Evolutionary conservation across 2,113 vertebrate species (phyloP), one percentile per base, ranked within the genome.

Genomic region (Anthoscopus minutus): DNA sequence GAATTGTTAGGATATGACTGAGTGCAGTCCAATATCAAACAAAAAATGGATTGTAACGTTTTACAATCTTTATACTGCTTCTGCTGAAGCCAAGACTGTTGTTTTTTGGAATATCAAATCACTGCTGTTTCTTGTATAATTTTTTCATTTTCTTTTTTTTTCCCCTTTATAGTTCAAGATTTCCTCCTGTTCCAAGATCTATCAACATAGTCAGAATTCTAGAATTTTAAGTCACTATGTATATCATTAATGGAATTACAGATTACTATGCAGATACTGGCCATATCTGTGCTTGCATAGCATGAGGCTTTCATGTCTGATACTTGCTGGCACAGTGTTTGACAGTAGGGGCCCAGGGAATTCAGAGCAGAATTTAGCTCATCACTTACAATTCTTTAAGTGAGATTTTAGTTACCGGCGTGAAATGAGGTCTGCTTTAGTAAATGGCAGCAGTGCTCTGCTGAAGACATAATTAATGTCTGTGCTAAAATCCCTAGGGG

Each of bases 91-190:
- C 19, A 44, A 60, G 28, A 58, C 24, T 53, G 13, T 60, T 7
- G 8, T 37, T 56, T 28, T 51, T 27, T 81, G 2, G 31, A 84
- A 45, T 79, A 65, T 16, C 27, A 67, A 81, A 64, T 42, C 10
- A 50, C 7, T n/a, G 5, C 5, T 19, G 3, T 57, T 77, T 61
- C 35, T 22, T 37, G 7, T 27, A 1, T 15, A 3, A 8, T 9
- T 45, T 42, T 56, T 51, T 18, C 1, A 12, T 28, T 21, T 44
- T 7, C 4, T 21, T 1, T 11, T 10, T n/a, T 30, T 13, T 18
- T 11, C 0, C 1, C 1, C 6, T 4, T 3, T 11, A 5, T 40
- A 31, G 42, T 45, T 65, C 30, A 56, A n/a, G 1, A 21, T 45
- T 85, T 86, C 54, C 47, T 61, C 74, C 21, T 72, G 17, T 67